These are phyloP conservation scores for Sternarchorhynchus goeldii DNA, from an alignment of 2,797 vertebrate species.

Conservation along the genomic window DNA sequence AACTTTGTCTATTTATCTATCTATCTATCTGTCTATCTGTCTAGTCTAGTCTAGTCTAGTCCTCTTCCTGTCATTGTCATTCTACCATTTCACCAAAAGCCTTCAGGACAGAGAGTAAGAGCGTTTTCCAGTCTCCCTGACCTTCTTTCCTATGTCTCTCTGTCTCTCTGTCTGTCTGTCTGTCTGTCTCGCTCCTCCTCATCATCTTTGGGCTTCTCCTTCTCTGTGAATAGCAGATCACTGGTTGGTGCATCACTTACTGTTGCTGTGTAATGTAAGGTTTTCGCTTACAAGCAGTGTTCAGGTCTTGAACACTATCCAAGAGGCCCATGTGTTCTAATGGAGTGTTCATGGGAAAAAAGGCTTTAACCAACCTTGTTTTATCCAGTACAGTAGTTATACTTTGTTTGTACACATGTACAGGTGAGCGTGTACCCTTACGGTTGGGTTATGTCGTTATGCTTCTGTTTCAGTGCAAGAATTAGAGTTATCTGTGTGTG, in stretches of 20 bases:
- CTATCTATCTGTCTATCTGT: not conserved
- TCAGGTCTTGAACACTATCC: too few species aligned
- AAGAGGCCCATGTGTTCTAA: not conserved
- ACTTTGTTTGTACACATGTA: not conserved
- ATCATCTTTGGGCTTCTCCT: not conserved
- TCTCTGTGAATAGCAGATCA: too few species aligned
- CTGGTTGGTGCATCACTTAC: too few species aligned
- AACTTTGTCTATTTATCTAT: not conserved
- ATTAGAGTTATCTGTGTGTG: not conserved
- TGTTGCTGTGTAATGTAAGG: too few species aligned
- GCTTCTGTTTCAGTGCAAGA: too few species aligned
- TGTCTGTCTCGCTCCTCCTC: not conserved
- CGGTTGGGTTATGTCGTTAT: too few species aligned
- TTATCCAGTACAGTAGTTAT: not conserved
- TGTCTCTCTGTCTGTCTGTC: conserved; percentile 6
- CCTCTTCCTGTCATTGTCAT: not conserved
- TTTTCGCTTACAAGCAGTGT: too few species aligned
- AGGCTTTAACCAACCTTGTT: not conserved
- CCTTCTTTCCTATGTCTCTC: not conserved
- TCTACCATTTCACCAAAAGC: not conserved
- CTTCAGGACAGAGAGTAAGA: too few species aligned
- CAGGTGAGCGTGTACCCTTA: too few species aligned
- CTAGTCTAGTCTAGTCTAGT: not conserved
- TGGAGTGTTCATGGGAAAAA: not conserved
- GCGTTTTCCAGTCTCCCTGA: not conserved